Conservation (phyloP, 2,888 invertebrate species). For the Litoditis marina region DNA sequence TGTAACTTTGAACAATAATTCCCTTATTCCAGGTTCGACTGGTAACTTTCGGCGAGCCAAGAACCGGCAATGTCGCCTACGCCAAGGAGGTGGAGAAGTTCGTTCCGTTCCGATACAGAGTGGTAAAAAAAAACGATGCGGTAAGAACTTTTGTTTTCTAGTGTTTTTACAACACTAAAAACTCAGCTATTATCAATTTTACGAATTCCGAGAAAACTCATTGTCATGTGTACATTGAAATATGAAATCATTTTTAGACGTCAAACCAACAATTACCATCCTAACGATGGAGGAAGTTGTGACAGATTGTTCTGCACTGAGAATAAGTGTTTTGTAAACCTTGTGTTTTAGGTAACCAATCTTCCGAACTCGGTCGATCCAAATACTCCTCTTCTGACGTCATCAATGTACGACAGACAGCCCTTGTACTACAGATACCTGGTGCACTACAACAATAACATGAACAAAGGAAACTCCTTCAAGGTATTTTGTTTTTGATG, state of each 20-base stretch:
- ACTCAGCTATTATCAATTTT: too few species aligned
- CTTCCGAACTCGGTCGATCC: constrained; percentile 56
- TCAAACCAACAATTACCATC: too few species aligned
- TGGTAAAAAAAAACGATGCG: constrained; percentile 56
- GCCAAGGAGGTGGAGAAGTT: constrained; percentile 58
- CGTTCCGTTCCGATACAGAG: constrained; percentile 56
- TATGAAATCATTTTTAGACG: too few species aligned
- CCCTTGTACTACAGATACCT: constrained; percentile 57
- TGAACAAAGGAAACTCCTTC: constrained; percentile 46
- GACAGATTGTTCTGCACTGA: too few species aligned
- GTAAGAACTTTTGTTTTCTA: constrained; percentile 28
- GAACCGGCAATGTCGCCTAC: constrained; percentile 59
- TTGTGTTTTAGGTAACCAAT: constrained; percentile 49
- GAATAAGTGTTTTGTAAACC: neutral
- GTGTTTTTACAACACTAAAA: too few species aligned
- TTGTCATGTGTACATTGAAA: neutral
- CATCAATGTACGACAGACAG: constrained; percentile 52
- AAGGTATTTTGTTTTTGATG: constrained; percentile 26
- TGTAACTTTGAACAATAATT: neutral
- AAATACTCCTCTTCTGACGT: constrained; percentile 40
- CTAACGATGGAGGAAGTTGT: too few species aligned
- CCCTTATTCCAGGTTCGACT: constrained; percentile 22
- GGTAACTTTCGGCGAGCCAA: constrained; percentile 61
- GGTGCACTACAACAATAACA: constrained; percentile 56
- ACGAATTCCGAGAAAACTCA: neutral